Evolutionary conservation across 2,113 vertebrate species (phyloP), one percentile per base, ranked within the genome.

Genomic region (Kobus ellipsiprymnus): DNA sequence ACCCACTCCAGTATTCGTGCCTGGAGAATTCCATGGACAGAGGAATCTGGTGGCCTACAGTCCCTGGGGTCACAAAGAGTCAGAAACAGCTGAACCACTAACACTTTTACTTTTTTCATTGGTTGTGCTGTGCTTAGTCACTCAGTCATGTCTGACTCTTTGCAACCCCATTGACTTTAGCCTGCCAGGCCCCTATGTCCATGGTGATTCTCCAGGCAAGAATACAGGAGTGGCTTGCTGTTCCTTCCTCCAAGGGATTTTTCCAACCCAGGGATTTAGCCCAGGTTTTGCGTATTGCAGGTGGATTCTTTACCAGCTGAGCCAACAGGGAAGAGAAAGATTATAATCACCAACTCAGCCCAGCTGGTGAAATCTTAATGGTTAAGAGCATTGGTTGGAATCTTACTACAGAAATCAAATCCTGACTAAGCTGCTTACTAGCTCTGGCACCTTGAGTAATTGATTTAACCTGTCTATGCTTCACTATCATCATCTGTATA

Each of bases 381-480:
- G 15, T 50, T 92, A 48, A 90, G 44, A 55, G 25, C 5, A 21
- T 12, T 74, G 7, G 50, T 15, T 52, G 83, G 46, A 92, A 46
- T 27, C 21, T 77, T 16, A 44, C 5, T 13, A 3, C 10, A 55
- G 60, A 94, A 6, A 71, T 89, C 17, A 74, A 64, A 55, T 71
- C 4, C 16, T 57, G n/a, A 13, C 55, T 90, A 25, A 30, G 19
- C 1, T 5, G 4, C 29, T 94, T 36, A 40, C 3, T 48, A 50
- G 2, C 48, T 59, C 48, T 30, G 9, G 64, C 25, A 21, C 3
- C 2, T 10, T 81, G 77, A 27, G 23, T 23, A 57, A 90, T 5
- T 62, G 33, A 27, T 2, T 77, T 50, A 23, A 25, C 5, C 3
- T 74, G 0, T 74, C 5, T 33, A 0, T 14, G 1, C 2, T 64